phyloP scores from a whole-genome alignment of 2,113 vertebrate genomes.

The Eudyptes chrysolophus region DNA sequence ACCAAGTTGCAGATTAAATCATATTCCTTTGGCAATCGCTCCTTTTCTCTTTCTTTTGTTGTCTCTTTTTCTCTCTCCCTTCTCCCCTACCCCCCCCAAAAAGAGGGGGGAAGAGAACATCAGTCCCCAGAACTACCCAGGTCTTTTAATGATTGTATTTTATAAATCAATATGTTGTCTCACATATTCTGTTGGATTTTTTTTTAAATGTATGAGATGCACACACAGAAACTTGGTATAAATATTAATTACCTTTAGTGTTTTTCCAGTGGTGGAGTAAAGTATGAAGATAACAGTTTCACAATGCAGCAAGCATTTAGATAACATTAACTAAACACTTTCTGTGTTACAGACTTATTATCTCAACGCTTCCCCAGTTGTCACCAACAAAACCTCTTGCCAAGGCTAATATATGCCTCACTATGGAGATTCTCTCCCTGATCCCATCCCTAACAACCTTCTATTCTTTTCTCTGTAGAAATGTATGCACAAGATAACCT shows the following conservation, averaged over 20 bases:
- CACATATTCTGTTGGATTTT: neutral
- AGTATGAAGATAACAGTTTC: conserved; percentile 52
- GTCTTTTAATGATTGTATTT: neutral
- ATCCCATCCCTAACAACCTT: neutral
- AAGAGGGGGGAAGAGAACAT: neutral
- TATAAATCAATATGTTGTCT: neutral
- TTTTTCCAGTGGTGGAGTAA: conserved; percentile 34
- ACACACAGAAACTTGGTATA: neutral
- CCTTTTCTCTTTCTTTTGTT: neutral
- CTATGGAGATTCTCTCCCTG: neutral
- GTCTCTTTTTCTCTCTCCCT: neutral
- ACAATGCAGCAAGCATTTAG: conserved; percentile 49
- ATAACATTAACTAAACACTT: conserved; percentile 57
- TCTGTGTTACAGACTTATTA: conserved; percentile 27
- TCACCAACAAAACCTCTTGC: conserved; percentile 51
- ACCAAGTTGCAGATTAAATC: neutral
- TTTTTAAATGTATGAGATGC: neutral
- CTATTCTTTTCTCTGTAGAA: neutral
- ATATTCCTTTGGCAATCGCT: neutral
- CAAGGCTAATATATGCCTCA: conserved; percentile 31
- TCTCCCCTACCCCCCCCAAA: no score
- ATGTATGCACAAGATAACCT: neutral
- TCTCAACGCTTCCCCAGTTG: conserved; percentile 41
- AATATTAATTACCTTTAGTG: conserved; percentile 53
- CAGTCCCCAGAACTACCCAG: neutral